These are phyloP conservation scores for Microdon myrmicae DNA, from an alignment of 2,888 invertebrate species.

Conservation along the genomic window DNA sequence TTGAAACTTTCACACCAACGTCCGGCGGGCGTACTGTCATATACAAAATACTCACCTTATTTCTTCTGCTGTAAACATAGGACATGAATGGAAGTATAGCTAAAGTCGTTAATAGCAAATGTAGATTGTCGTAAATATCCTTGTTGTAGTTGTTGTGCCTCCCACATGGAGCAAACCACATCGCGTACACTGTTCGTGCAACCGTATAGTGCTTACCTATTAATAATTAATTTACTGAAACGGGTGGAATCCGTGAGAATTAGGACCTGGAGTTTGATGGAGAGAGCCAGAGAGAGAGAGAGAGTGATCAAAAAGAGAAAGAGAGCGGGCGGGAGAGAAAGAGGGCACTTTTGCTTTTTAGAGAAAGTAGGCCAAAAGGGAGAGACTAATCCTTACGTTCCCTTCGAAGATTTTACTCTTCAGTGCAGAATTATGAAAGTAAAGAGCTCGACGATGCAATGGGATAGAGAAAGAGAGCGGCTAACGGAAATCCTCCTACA, in stretches of 20 bases:
- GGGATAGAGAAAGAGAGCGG: too few species aligned
- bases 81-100: slow-evolving; percentile 25
- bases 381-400: too few species aligned
- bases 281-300: slow-evolving; percentile 14
- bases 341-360: too few species aligned
- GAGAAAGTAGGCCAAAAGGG: slow-evolving; percentile 3
- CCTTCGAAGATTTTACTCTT: too few species aligned
- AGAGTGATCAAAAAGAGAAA: background rate
- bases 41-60: too few species aligned
- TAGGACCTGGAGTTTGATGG: too few species aligned
- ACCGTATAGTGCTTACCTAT: slow-evolving; percentile 16
- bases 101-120: slow-evolving; percentile 34
- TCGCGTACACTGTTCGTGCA: slow-evolving; percentile 22
- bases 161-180: slow-evolving; percentile 21
- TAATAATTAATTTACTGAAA: slow-evolving; percentile 43
- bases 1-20: slow-evolving; percentile 48
- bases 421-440: too few species aligned
- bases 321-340: background rate
- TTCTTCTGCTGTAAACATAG: slow-evolving; percentile 26
- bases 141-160: slow-evolving; percentile 11
- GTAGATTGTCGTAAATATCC: slow-evolving; percentile 12
- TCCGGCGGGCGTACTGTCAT: too few species aligned
- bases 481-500: too few species aligned
- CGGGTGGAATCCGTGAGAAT: too few species aligned
- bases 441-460: too few species aligned